A percentile compares a stretch with the other conserved stretches of the same genome.
Evolutionary conservation across 2,797 vertebrate genomes (phyloP).

Genomic region (Cirrhinus mrigala): DNA sequence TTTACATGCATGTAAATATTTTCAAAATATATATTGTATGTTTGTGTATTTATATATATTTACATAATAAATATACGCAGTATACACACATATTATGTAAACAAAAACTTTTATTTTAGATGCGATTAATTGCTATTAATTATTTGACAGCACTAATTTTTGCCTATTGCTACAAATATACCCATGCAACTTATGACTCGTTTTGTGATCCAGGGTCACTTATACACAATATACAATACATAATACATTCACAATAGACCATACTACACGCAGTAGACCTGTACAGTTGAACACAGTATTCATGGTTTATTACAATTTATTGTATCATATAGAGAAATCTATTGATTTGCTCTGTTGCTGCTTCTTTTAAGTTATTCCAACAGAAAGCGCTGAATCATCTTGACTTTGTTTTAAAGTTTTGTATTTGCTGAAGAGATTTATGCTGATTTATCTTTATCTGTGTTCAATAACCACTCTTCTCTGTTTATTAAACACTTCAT

Average conservation of each 20-base stretch:
- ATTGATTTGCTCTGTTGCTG: background rate
- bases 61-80: no score
- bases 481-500: slow-evolving; percentile 20
- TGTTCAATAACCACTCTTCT: slow-evolving; percentile 17
- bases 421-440: background rate
- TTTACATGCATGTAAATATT: no score
- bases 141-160: no score
- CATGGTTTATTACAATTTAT: background rate
- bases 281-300: background rate
- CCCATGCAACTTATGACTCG: no score
- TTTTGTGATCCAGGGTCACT: no score
- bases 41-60: no score
- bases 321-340: background rate
- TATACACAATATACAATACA: background rate
- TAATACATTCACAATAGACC: background rate
- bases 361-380: background rate
- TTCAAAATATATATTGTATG: no score
- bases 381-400: background rate
- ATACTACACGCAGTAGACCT: background rate
- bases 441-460: background rate
- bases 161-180: no score
- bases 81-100: no score
- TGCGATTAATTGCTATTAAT: no score
- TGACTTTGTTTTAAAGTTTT: background rate
- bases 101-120: no score